phyloP scores from a whole-genome alignment of 2,113 vertebrate species.

The Archocentrus centrarchus region DNA sequence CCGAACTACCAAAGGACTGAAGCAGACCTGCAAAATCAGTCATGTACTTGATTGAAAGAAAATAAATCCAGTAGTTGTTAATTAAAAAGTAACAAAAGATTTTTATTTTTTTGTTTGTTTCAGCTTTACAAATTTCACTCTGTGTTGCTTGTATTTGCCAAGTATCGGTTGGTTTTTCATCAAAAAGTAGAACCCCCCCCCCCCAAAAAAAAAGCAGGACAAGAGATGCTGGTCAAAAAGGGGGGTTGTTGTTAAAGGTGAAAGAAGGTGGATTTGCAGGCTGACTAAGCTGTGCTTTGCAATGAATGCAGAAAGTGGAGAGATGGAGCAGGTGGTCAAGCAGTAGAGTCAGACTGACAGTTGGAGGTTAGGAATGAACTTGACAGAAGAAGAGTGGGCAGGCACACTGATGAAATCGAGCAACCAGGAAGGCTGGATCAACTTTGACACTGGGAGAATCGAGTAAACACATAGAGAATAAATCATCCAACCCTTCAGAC shows the following conservation, averaged over 20 bases:
- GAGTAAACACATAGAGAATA: background rate
- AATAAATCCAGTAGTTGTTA: background rate
- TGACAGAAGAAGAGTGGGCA: slow-evolving; percentile 19
- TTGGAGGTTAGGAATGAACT: slow-evolving; percentile 10
- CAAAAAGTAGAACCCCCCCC: background rate
- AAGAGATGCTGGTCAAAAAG: background rate
- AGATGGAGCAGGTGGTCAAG: slow-evolving; percentile 16
- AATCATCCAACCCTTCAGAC: background rate
- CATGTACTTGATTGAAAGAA: background rate
- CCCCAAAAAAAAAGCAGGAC: background rate
- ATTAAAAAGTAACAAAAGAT: background rate
- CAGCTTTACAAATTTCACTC: background rate
- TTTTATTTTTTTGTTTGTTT: background rate
- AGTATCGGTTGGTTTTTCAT: background rate
- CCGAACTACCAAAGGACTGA: background rate
- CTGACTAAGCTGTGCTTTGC: background rate
- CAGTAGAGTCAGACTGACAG: slow-evolving; percentile 13
- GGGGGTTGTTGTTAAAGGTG: background rate
- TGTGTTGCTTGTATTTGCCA: background rate
- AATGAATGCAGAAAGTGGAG: background rate
- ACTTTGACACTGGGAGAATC: slow-evolving; percentile 1
- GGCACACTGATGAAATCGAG: background rate
- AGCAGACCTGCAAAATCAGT: background rate
- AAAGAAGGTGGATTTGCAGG: slow-evolving; percentile 6
- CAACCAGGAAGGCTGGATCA: background rate